Conservation (phyloP, 2,113 vertebrate genomes). For the Spea multiplicata region DNA sequence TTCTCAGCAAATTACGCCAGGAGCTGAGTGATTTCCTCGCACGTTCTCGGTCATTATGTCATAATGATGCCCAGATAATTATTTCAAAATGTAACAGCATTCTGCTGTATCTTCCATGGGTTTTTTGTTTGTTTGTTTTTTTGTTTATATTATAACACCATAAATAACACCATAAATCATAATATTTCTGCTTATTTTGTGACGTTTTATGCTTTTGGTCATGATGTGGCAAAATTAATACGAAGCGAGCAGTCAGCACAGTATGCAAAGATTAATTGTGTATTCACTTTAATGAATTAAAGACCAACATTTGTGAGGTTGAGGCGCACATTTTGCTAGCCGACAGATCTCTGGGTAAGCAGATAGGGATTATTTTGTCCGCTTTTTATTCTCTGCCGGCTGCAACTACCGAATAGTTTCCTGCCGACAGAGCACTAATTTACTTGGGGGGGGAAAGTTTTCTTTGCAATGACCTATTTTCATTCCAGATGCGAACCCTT, state of each 20-base stretch:
- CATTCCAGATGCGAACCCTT: background rate
- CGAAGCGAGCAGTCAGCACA: background rate
- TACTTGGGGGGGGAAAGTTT: background rate
- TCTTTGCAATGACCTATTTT: background rate
- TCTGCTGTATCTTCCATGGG: too few species aligned
- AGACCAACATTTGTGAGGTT: background rate
- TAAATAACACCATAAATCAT: background rate
- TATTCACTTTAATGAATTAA: conserved; percentile 5
- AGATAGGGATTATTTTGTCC: background rate
- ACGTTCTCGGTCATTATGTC: background rate
- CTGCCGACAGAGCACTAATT: background rate
- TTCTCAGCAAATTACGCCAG: background rate
- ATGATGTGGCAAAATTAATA: background rate
- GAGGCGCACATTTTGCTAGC: background rate
- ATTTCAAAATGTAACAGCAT: background rate
- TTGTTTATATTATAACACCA: background rate
- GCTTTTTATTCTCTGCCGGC: background rate
- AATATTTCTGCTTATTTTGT: background rate
- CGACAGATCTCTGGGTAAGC: background rate
- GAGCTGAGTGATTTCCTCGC: background rate
- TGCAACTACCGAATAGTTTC: background rate
- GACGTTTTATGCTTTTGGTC: background rate
- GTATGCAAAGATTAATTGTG: background rate
- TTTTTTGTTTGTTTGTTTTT: background rate
- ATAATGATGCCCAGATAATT: background rate